Base-by-base conservation (phyloP, 2,797 vertebrate species). In the Perodicticus potto region DNA sequence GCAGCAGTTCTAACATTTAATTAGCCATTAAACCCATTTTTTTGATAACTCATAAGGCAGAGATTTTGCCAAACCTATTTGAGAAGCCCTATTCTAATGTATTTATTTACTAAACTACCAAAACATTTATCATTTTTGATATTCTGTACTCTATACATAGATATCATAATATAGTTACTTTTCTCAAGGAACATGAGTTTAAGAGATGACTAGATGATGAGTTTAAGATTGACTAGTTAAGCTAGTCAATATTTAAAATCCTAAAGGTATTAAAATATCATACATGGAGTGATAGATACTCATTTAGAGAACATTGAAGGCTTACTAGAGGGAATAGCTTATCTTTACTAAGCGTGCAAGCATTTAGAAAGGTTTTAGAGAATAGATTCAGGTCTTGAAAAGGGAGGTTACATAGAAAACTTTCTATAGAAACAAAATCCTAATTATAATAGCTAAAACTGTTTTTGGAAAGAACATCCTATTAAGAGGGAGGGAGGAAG, bases 1-100 rank as follows among this genome's bases (percentile, higher is more conserved):
- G 22, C 23, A 59, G 3, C 49, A 70, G 86, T 86, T 92, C n/a
- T 95, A 37, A 82, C 43, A 67, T 89, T 89, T 95, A 89, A 76
- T 86, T 78, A 49, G 6, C 45, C 6, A 10, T 34, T 23, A 23
- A 57, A 61, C 29, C 0, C 7, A 19, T 49, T 92, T 76, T 73
- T 49, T 88, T 1, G 73, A 23, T 1, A 53, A 20, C 23, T 93
- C 7, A 5, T 57, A 86, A 63, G 4, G 40, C 4, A 91, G 86
- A 87, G 19, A 43, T 91, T 86, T 92, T 96, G 27, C 67, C 61
- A 89, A 88, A 13, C 34, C 45, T n/a, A 8, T 55, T n/a, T 32
- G 29, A 82, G 40, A 83, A 73, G 37, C 17, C 9, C 34, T 69
- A 4, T 69, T 67, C 23, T 55, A 27, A 5, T 81, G 3, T 59